Conservation (phyloP, 2,797 vertebrate species). For the Melanotaenia nigrans region DNA sequence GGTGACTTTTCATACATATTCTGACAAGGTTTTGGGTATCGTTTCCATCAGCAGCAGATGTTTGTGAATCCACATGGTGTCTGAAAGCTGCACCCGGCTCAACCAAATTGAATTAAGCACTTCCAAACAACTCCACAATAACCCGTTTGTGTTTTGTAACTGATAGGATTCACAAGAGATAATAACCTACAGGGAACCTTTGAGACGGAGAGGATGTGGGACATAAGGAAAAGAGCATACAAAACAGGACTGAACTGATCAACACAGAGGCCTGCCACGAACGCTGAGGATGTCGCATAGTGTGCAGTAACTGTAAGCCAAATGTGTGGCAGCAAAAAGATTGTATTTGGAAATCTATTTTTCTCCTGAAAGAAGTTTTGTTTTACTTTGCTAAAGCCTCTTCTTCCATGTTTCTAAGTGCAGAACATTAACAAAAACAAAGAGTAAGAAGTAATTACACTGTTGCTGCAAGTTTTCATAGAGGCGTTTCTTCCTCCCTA, state of each 20-base stretch:
- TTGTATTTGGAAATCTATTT: constrained; percentile 61
- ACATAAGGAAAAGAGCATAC: constrained; percentile 54
- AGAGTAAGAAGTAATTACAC: constrained; percentile 60
- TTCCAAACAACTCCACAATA: constrained; percentile 51
- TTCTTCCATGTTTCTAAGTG: constrained; percentile 64
- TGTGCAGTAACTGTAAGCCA: constrained; percentile 50
- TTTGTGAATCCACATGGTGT: constrained; percentile 62
- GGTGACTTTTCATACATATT: constrained; percentile 38
- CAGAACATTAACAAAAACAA: constrained; percentile 51
- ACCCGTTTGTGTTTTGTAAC: constrained; percentile 63
- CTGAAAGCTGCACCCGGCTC: constrained; percentile 53
- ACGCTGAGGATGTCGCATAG: constrained; percentile 64
- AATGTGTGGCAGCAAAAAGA: constrained; percentile 49
- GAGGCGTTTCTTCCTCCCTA: constrained; percentile 69
- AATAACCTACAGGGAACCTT: constrained; percentile 73
- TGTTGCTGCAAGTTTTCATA: constrained; percentile 49
- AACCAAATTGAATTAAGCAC: constrained; percentile 59
- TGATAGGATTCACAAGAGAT: constrained; percentile 67
- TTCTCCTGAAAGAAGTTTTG: constrained; percentile 39
- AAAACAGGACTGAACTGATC: constrained; percentile 60
- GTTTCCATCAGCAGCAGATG: constrained; percentile 71
- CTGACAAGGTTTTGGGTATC: constrained; percentile 43
- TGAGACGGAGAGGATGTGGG: constrained; percentile 66
- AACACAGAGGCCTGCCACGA: constrained; percentile 36
- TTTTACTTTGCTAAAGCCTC: constrained; percentile 50